Conservation (phyloP, 2,113 vertebrate genomes). For the Chaetops frenatus region DNA sequence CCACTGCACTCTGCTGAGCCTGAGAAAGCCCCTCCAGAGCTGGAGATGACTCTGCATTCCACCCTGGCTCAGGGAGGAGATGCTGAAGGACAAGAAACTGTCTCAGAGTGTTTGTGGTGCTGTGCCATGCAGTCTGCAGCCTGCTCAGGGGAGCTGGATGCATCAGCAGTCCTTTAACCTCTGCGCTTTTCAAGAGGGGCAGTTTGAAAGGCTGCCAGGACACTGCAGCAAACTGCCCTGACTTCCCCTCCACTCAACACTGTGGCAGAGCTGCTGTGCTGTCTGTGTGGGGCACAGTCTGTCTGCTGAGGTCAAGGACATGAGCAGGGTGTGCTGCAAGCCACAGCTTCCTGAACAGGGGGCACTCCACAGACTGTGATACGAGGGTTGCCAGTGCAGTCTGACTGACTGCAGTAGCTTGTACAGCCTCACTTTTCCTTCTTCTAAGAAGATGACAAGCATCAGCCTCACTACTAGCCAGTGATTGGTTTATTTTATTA, state of each 20-base stretch:
- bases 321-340: neutral
- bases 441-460: conserved; percentile 40
- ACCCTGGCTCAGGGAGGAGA: neutral
- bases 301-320: neutral
- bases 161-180: conserved; percentile 9
- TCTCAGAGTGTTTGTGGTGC: neutral
- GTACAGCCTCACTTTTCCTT: neutral
- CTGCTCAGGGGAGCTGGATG: neutral
- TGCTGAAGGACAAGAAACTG: neutral
- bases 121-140: neutral
- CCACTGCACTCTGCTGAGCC: fast-evolving
- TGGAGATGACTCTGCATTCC: neutral
- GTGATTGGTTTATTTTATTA: neutral
- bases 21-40: neutral
- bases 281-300: neutral
- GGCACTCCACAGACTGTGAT: neutral
- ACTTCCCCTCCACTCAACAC: neutral
- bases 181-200: neutral
- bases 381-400: neutral
- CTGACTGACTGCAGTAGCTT: neutral
- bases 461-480: conserved; percentile 17
- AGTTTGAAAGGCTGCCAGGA: conserved; percentile 23
- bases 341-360: neutral
- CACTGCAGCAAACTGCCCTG: neutral
- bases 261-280: neutral